Evolutionary conservation across 2,113 vertebrate genomes (phyloP), one percentile per base, ranked within the genome.

Genomic region (Epinephelus moara): DNA sequence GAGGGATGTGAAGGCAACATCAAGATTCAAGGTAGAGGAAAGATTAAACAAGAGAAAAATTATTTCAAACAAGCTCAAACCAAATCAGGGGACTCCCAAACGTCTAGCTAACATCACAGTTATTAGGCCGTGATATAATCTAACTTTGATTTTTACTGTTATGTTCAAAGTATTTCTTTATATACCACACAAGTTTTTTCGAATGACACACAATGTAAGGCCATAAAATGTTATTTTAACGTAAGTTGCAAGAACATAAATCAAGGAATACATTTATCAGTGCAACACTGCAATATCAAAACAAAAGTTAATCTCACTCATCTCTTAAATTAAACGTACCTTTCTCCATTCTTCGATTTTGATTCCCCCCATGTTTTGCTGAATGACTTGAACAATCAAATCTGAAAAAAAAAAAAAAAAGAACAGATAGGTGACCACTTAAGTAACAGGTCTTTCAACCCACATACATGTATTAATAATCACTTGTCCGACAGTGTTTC

Each of bases 331-430:
- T 21, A 77, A 78, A 89, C 88, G 5, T 84, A 96, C 94, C 94
- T 95, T 95, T 75, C 93, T 92, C 88, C 91, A 95, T 70, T 95
- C 94, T 9, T 95, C 88, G 33, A 94, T 21, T 92, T 95, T 95
- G 71, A 95, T 85, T 66, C 93, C 94, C 4, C 94, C 93, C 92
- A 92, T 93, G 86, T 95, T 95, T 89, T 95, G 91, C 66, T 95
- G 92, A 74, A 95, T 86, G 25, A 93, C 77, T 79, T 60, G 88
- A 8, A 95, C 85, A 64, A 95, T 94, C 52, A 95, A 80, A 83
- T 95, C 95, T 95, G 90, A 10, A 86, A 88, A 56, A 69, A 71
- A 68, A n/a, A 7, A 69, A 27, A 27, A 71, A 68, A 7, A 87
- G 8, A 64, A 67, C 9, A 55, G 25, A 78, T 0, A 30, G 4